Base-by-base conservation (phyloP, 2,113 vertebrate genomes). In the Elgaria multicarinata region DNA sequence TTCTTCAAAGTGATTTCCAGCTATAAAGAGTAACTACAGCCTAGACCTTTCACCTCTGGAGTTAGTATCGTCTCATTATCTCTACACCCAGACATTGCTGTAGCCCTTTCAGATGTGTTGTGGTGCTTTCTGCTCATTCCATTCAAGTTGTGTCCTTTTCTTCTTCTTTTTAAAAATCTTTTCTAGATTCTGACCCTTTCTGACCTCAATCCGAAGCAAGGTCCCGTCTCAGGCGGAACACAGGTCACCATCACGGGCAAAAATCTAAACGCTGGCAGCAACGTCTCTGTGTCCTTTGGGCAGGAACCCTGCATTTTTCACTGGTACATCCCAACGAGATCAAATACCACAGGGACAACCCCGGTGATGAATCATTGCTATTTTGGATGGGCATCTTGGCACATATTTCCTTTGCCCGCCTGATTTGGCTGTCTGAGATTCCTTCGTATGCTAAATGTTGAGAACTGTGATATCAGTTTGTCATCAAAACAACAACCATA, bases 181-280 rank as follows among this genome's bases (percentile, higher is more conserved):
- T 92, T 83, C 31, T 96, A 99, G 98, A 97, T 98, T 16, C 97
- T 99, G 88, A 98, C 97, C 2, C 97, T 99, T 64, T 96, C 95
- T 12, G 97, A 97, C 93, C 96, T 99, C 75, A 98, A 98, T 92
- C 99, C 99, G 0, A 98, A 92, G 90, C 94, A 98, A 79, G 99
- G 99, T 1, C 99, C 99, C 0, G 97, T 99, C 91, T 99, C 99
- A 0, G 99, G 99, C 42, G 99, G 99, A 85, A 99, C 99, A 6
- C 97, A 98, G 28, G 98, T 99, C 95, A 99, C 99, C 81, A 99
- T 99, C 93, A 98, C 97, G 0, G 99, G 99, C 88, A 98, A 97
- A 96, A 98, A 99, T 96, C 97, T 99, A 83, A 99, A 99, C 0
- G 98, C 99, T 0, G 99, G 99, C 87, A 99, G 99, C 96, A 98